These are phyloP conservation scores for Sphenopsis melanotis DNA, from an alignment of 2,797 vertebrate genomes.

Conservation along the genomic window DNA sequence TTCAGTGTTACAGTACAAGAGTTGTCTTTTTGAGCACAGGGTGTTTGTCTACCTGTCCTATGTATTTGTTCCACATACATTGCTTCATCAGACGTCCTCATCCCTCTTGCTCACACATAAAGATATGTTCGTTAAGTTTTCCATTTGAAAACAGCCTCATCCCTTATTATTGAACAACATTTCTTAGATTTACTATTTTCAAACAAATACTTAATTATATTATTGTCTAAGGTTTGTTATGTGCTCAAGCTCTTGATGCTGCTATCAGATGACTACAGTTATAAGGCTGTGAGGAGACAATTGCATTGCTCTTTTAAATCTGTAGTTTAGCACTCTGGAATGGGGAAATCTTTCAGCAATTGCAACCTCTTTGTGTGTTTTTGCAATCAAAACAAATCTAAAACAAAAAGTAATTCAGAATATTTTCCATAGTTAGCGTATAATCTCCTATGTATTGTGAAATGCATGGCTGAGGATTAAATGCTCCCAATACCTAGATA, in stretches of 20 bases:
- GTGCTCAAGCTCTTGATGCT: neutral
- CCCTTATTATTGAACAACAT: neutral
- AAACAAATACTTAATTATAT: neutral
- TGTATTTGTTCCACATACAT: neutral
- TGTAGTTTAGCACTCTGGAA: neutral
- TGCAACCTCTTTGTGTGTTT: conserved; percentile 2
- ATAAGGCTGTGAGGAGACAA: neutral
- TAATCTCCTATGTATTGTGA: neutral
- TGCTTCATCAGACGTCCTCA: neutral
- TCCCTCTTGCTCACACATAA: neutral
- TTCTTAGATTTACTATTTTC: neutral
- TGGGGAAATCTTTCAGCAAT: neutral
- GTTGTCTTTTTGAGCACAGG: neutral
- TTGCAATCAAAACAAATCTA: neutral
- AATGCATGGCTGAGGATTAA: conserved; percentile 24
- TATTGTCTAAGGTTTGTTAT: neutral
- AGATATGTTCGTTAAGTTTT: neutral
- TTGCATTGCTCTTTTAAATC: neutral
- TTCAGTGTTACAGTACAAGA: neutral
- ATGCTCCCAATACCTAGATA: neutral
- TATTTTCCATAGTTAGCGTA: neutral
- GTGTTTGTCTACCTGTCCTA: neutral
- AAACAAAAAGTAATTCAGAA: neutral
- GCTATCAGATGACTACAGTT: neutral
- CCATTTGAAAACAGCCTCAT: neutral